phyloP scores from a whole-genome alignment of 2,113 vertebrate genomes.

The Myotis davidii region DNA sequence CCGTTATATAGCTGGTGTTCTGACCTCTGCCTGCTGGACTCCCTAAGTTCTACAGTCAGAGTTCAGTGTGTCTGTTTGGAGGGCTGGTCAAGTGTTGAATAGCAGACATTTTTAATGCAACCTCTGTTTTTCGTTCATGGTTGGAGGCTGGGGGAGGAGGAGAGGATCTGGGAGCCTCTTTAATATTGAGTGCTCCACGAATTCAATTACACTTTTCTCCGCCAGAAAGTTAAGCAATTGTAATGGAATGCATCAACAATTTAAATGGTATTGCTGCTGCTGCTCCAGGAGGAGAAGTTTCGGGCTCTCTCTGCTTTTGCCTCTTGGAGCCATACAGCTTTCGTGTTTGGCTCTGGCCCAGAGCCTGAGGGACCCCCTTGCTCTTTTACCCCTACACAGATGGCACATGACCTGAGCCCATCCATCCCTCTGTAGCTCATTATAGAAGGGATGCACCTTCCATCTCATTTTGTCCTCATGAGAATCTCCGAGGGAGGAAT shows the following conservation, averaged over 20 bases:
- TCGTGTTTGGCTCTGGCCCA: not conserved
- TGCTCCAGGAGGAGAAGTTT: not conserved
- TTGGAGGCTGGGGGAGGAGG: not conserved
- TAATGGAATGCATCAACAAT: not conserved
- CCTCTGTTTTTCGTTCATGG: not conserved
- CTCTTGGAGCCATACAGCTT: not conserved
- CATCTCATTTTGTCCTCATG: no score
- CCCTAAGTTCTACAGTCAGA: not conserved
- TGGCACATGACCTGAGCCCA: not conserved
- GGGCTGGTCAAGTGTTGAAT: not conserved
- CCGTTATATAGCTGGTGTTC: not conserved
- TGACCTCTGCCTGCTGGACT: not conserved
- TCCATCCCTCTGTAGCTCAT: not conserved
- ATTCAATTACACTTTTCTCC: not conserved
- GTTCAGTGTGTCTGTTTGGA: not conserved
- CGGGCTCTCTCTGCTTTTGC: not conserved
- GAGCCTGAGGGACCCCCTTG: not conserved
- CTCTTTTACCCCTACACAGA: not conserved
- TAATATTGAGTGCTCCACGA: not conserved
- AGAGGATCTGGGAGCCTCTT: not conserved
- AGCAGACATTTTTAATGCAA: not conserved
- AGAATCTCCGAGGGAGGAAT: not conserved
- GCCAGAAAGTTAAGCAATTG: not conserved
- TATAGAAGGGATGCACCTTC: not conserved
- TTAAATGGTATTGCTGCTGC: not conserved